Evolutionary conservation across 2,113 vertebrate species (phyloP), one percentile per base, ranked within the genome.

Genomic region (Muntiacus muntjak): DNA sequence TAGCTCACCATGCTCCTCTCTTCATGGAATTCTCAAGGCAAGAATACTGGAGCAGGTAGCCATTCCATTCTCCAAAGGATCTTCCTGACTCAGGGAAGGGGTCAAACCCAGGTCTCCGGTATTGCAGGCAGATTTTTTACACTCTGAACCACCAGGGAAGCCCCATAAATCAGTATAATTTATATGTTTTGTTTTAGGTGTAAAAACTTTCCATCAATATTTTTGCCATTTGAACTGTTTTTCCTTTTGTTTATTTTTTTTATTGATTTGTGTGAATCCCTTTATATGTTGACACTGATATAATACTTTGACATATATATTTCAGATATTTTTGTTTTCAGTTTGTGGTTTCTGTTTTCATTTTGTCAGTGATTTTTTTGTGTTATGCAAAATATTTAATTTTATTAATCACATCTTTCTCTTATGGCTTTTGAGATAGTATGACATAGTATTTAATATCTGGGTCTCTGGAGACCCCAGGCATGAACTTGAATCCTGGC

Each of bases 251-350:
- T 83, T 57, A 58, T 58, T 90, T 93, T 92, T 94, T 95, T 25
- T 52, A 54, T 40, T 95, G 57, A 87, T 90, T 84, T 85, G 15
- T 93, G 43, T 95, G 74, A 92, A 82, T 83, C 16, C 13, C 33
- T 87, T 87, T 91, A 47, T 78, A 47, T 78, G n/a, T 83, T 84
- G 47, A 19, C 28, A 62, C n/a, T 43, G 50, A 95, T 95, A 79
- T 43, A 45, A 95, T 95, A 88, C 79, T 57, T 94, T 97, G 40
- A 90, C 54, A 94, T 64, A 85, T 11, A 67, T 82, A 17, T 87
- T 87, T 91, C 60, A 87, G 17, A 5, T 85, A 16, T 78, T 87
- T 45, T 58, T 88, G 43, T 45, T 91, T 94, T 62, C 36, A 74
- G 3, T 79, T 87, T 92, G 11, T 79, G 30, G 6, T 83, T 96